These are phyloP conservation scores for Tragelaphus buxtoni DNA, from an alignment of 2,113 vertebrate genomes.

Conservation along the genomic window DNA sequence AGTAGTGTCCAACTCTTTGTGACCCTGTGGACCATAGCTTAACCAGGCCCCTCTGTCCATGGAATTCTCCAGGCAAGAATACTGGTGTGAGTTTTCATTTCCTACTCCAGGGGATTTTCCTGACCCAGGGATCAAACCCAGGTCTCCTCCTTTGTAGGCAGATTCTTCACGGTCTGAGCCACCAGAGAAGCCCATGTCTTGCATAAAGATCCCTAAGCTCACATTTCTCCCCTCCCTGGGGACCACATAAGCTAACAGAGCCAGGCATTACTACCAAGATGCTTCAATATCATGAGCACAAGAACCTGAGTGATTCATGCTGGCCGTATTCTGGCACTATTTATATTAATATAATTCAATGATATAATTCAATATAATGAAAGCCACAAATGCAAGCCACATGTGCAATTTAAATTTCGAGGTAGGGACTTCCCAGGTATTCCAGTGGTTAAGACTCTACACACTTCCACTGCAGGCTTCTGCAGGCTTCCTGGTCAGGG, in stretches of 20 bases:
- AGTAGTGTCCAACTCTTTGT: background rate
- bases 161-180: background rate
- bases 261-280: background rate
- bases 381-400: background rate
- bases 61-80: background rate
- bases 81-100: background rate
- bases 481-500: background rate
- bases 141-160: background rate
- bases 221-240: background rate
- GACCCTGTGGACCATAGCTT: background rate
- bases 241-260: background rate
- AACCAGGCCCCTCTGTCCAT: background rate
- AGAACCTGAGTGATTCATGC: background rate
- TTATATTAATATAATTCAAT: background rate
- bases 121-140: background rate
- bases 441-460: background rate
- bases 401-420: background rate
- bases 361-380: background rate
- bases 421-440: background rate
- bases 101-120: background rate
- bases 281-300: background rate
- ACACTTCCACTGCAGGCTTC: background rate
- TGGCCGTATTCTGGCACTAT: background rate
- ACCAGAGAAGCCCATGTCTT: accelerated
- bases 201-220: background rate